phyloP scores from a whole-genome alignment of 2,113 vertebrate species.

The Porphyrio hochstetteri region DNA sequence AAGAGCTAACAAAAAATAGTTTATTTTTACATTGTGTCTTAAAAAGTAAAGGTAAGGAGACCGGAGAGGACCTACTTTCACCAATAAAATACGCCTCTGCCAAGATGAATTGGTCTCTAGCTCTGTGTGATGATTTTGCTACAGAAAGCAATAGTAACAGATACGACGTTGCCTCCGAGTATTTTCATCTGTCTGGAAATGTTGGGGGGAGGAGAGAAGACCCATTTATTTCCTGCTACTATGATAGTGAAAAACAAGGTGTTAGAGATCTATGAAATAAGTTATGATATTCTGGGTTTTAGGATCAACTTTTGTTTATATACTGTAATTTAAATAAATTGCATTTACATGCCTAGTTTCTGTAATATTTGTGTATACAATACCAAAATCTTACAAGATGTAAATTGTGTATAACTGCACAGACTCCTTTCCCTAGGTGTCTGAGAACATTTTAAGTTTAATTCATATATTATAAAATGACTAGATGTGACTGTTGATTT shows the following conservation, averaged over 20 bases:
- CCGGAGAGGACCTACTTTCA: slow-evolving; percentile 34
- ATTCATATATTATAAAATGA: slow-evolving; percentile 78
- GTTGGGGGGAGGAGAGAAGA: slow-evolving; percentile 48
- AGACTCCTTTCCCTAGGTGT: slow-evolving; percentile 77
- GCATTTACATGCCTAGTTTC: slow-evolving; percentile 82
- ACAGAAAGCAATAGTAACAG: slow-evolving; percentile 76
- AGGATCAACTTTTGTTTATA: slow-evolving; percentile 83
- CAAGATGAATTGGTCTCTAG: slow-evolving; percentile 19
- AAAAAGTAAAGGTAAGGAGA: slow-evolving; percentile 2
- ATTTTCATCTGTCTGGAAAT: slow-evolving; percentile 7
- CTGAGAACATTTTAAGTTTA: slow-evolving; percentile 76
- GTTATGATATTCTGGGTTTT: slow-evolving; percentile 76
- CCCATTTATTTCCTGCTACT: slow-evolving; percentile 65
- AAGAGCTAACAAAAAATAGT: slow-evolving; percentile 36
- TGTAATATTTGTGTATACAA: slow-evolving; percentile 86
- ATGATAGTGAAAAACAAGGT: slow-evolving; percentile 58
- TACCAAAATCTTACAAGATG: slow-evolving; percentile 81
- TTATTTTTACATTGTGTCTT: slow-evolving; percentile 46
- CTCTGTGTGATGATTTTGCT: slow-evolving; percentile 25
- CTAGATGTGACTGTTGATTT: slow-evolving; percentile 82
- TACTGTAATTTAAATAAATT: slow-evolving; percentile 84
- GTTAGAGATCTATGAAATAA: slow-evolving; percentile 59
- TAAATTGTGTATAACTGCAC: slow-evolving; percentile 85
- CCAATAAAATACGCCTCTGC: slow-evolving; percentile 17
- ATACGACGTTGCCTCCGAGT: neutral